phyloP scores from a whole-genome alignment of 2,797 vertebrate species.

The Macroramphosus scolopax region DNA sequence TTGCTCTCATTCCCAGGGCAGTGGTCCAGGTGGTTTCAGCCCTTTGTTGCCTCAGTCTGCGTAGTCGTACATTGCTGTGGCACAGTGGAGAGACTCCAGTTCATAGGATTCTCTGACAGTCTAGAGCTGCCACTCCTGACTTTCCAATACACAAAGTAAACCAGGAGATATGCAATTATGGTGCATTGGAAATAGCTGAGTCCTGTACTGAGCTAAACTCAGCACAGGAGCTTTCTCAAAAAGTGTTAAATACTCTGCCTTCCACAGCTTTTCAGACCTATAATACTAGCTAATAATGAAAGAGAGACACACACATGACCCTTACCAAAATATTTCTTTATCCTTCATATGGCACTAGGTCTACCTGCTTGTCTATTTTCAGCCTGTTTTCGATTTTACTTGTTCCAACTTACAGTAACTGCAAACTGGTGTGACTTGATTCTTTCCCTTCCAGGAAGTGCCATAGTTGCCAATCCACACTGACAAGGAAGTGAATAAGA shows the following conservation, averaged over 20 bases:
- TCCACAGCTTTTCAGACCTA: conserved; percentile 60
- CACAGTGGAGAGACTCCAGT: conserved; percentile 29
- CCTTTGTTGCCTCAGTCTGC: conserved; percentile 8
- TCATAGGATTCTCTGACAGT: conserved; percentile 55
- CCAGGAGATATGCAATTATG: conserved; percentile 70
- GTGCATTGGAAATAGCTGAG: conserved; percentile 62
- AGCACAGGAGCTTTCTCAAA: conserved; percentile 59
- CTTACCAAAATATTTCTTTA: conserved; percentile 65
- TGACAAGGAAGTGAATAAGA: too few relatives aligned
- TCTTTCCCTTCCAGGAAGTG: too few relatives aligned
- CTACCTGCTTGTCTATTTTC: too few relatives aligned
- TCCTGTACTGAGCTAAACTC: conserved; percentile 49
- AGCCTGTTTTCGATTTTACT: too few relatives aligned
- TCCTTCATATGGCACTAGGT: conserved; percentile 56
- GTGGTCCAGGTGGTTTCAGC: conserved; percentile 34
- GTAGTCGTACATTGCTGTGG: conserved; percentile 14
- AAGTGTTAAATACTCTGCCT: conserved; percentile 59
- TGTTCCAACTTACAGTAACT: too few relatives aligned
- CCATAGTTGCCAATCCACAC: too few relatives aligned
- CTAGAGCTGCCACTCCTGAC: conserved; percentile 34
- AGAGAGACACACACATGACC: conserved; percentile 31
- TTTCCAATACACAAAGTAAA: conserved; percentile 55
- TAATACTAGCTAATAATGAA: conserved; percentile 57
- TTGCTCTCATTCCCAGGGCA: conserved; percentile 47
- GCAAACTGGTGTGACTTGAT: too few relatives aligned